A percentile compares a stretch with the other conserved stretches of the same genome.
Evolutionary conservation across 2,888 invertebrate species (phyloP).

Genomic region (Dexiosoma caninum): DNA sequence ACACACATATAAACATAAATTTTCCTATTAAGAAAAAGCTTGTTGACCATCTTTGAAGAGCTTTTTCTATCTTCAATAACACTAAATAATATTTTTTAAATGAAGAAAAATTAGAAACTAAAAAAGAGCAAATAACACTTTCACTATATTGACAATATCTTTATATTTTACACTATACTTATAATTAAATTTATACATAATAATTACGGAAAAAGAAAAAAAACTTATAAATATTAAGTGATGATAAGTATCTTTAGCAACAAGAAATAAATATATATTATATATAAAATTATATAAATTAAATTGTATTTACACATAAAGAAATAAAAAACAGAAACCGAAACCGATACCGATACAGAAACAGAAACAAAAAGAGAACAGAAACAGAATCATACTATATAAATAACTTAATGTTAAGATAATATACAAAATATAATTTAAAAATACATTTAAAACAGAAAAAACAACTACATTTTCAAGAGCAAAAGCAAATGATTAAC

Average conservation of each 20-base stretch:
- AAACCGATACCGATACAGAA: conserved; percentile 44
- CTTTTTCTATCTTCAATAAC: conserved; percentile 40
- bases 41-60: conserved; percentile 29
- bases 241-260: conserved; percentile 56
- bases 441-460: conserved; percentile 25
- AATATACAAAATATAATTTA: conserved; percentile 58
- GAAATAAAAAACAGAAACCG: conserved; percentile 42
- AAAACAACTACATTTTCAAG: conserved; percentile 41
- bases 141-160: conserved; percentile 77
- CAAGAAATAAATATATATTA: conserved; percentile 49
- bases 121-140: conserved; percentile 69
- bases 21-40: conserved; percentile 49
- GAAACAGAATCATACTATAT: conserved; percentile 58
- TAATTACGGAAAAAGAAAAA: conserved; percentile 39
- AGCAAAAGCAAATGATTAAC: conserved; percentile 32
- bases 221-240: conserved; percentile 52
- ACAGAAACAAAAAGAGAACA: no score
- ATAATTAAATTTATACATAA: conserved; percentile 68
- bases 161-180: conserved; percentile 77
- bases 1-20: conserved; percentile 5
- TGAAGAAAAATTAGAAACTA: conserved; percentile 4
- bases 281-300: conserved; percentile 63
- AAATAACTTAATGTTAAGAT: conserved; percentile 58
- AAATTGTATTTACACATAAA: conserved; percentile 73
- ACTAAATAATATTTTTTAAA: conserved; percentile 15